These are phyloP conservation scores for Sardina pilchardus DNA, from an alignment of 2,113 vertebrate genomes.

Conservation along the genomic window DNA sequence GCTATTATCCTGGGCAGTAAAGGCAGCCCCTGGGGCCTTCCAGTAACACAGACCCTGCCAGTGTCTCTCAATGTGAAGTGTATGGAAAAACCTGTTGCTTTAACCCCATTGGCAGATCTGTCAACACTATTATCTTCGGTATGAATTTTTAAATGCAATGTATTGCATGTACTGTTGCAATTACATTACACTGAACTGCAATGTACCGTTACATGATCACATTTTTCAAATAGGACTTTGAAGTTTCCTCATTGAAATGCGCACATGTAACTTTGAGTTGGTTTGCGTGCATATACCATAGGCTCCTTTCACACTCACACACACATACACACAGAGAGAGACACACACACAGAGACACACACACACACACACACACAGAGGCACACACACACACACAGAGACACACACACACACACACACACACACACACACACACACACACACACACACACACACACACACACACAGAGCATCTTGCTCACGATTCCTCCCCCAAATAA, in stretches of 20 bases:
- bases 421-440: not conserved
- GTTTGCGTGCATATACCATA: not conserved
- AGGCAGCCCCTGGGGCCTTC: not conserved
- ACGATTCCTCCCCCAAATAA: not conserved
- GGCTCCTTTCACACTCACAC: too few species aligned
- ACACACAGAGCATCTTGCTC: not conserved
- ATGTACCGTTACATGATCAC: not conserved
- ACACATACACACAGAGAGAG: not conserved
- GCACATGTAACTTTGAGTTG: not conserved
- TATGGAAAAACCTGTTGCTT: not conserved
- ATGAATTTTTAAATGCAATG: not conserved
- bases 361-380: not conserved
- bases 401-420: not conserved
- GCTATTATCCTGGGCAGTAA: not conserved
- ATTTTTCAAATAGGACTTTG: not conserved
- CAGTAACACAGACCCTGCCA: not conserved
- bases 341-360: not conserved
- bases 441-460: conserved; percentile 4
- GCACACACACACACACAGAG: not conserved
- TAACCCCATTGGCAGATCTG: not conserved
- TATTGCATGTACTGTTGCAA: too few species aligned
- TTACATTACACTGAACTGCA: not conserved
- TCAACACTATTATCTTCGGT: not conserved
- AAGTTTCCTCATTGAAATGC: not conserved
- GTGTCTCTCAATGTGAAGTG: not conserved